Evolutionary conservation across 2,797 vertebrate species (phyloP).

Genomic region (Cynopterus sphinx): DNA sequence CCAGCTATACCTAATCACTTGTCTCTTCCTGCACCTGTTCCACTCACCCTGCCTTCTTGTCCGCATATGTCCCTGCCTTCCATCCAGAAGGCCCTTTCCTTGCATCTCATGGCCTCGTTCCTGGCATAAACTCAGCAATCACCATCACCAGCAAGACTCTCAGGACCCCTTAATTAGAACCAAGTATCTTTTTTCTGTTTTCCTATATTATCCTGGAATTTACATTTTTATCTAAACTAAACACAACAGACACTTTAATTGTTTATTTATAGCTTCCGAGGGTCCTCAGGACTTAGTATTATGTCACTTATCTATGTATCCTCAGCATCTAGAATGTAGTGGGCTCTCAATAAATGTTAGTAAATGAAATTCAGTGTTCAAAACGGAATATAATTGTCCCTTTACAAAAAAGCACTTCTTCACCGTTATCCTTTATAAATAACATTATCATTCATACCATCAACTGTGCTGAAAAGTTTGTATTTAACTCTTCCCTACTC

Average conservation of each 20-base stretch:
- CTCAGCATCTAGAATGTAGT: background rate
- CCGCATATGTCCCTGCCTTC: background rate
- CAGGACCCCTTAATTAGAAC: background rate
- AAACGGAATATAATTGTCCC: background rate
- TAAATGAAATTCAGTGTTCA: background rate
- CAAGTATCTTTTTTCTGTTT: background rate
- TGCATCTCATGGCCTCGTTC: background rate
- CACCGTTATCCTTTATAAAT: background rate
- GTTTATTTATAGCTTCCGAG: background rate
- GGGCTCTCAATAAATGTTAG: background rate
- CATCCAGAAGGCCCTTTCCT: background rate
- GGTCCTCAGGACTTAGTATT: background rate
- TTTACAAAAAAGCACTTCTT: background rate
- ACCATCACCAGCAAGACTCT: background rate
- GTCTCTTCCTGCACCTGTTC: background rate
- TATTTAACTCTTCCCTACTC: background rate
- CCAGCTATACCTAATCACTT: background rate
- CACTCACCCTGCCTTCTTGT: background rate
- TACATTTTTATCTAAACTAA: background rate
- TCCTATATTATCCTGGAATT: background rate
- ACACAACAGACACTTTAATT: background rate
- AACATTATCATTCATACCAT: background rate
- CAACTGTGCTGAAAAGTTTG: background rate
- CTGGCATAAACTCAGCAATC: background rate
- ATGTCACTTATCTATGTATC: background rate